A percentile compares a stretch with the other conserved stretches of the same genome.
These are phyloP conservation scores for Siphlonurus alternatus DNA, from an alignment of 2,888 invertebrate species.

Conservation along the genomic window DNA sequence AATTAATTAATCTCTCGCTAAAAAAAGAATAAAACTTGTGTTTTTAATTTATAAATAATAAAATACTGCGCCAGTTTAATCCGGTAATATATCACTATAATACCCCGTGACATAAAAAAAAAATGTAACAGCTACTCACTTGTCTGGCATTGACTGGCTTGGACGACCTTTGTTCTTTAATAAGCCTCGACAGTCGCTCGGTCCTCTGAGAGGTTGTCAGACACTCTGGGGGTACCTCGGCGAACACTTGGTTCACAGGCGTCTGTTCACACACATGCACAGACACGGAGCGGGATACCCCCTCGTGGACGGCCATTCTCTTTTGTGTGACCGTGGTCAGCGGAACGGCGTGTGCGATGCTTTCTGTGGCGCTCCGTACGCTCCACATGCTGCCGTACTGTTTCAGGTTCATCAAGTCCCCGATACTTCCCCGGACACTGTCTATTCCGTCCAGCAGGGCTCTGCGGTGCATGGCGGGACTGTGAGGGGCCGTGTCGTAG, in stretches of 20 bases:
- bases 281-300: neutral
- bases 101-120: too few species aligned
- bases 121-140: too few species aligned
- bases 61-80: too few species aligned
- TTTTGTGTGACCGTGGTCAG: constrained; percentile 43
- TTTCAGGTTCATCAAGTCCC: constrained; percentile 60
- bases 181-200: constrained; percentile 44
- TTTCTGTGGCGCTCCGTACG: constrained; percentile 42
- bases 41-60: too few species aligned
- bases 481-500: constrained; percentile 33
- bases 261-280: neutral
- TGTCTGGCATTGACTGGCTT: neutral
- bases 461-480: constrained; percentile 24
- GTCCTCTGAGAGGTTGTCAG: constrained; percentile 52
- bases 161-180: constrained; percentile 30
- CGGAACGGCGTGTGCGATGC: constrained; percentile 53
- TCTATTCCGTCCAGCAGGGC: constrained; percentile 14
- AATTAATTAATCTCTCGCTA: too few species aligned
- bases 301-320: neutral
- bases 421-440: constrained; percentile 41
- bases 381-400: constrained; percentile 54
- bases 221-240: constrained; percentile 32
- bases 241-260: neutral
- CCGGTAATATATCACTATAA: too few species aligned
- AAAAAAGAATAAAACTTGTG: too few species aligned